These are phyloP conservation scores for Isurus oxyrinchus DNA, from an alignment of 2,113 vertebrate genomes.

Conservation along the genomic window DNA sequence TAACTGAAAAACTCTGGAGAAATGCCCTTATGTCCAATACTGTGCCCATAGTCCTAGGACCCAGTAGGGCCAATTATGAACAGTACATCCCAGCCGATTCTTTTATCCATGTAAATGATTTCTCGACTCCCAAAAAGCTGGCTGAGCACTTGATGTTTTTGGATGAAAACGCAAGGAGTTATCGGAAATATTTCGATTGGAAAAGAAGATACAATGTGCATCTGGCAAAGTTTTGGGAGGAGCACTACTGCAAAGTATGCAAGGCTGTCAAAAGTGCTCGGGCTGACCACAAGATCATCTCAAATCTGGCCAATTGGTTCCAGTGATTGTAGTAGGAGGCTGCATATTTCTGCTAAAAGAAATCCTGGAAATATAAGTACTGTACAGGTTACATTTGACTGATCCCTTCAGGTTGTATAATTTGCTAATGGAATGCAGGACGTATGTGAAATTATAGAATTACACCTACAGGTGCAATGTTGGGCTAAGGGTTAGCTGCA, in stretches of 20 bases:
- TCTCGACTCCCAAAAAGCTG: constrained; percentile 61
- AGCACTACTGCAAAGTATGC: constrained; percentile 78
- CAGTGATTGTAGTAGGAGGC: constrained; percentile 36
- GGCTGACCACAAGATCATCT: constrained; percentile 53
- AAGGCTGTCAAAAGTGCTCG: constrained; percentile 51
- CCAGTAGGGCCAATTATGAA: constrained; percentile 77
- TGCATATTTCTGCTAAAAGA: not conserved
- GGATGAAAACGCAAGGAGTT: constrained; percentile 54
- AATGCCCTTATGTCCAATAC: constrained; percentile 72
- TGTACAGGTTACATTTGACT: not conserved
- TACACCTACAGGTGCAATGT: not conserved
- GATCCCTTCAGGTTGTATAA: not conserved
- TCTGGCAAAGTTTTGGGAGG: constrained; percentile 67
- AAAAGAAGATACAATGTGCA: constrained; percentile 63
- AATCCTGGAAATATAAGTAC: not conserved
- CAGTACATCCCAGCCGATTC: constrained; percentile 73
- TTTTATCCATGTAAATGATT: constrained; percentile 90
- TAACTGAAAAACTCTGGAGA: constrained; percentile 88
- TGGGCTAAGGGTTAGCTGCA: not conserved
- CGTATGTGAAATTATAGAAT: not conserved
- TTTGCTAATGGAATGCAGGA: not conserved
- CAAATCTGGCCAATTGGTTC: constrained; percentile 71
- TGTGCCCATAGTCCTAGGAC: constrained; percentile 79
- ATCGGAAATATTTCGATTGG: constrained; percentile 75
- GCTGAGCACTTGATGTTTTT: constrained; percentile 76